phyloP scores from a whole-genome alignment of 2,113 vertebrate genomes.

The Micromys minutus region DNA sequence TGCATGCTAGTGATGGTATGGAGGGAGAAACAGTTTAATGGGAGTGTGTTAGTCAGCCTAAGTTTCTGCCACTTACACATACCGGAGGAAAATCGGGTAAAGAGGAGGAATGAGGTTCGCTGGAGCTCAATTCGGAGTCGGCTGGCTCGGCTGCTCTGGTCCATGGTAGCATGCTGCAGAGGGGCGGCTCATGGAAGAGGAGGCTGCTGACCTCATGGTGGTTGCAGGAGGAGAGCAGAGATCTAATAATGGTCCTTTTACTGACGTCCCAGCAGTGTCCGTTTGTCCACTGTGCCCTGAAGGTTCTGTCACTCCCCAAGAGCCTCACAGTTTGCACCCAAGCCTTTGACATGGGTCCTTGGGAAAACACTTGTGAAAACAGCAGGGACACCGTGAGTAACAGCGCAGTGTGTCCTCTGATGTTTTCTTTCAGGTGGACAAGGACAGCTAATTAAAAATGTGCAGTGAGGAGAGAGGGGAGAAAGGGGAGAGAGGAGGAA shows the following conservation, averaged over 20 bases:
- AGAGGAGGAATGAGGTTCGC: not conserved
- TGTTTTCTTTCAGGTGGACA: not conserved
- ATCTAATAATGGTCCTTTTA: not conserved
- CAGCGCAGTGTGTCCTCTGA: conserved; percentile 27
- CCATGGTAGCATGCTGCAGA: not conserved
- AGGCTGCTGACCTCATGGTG: not conserved
- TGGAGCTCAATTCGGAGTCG: not conserved
- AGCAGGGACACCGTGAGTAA: not conserved
- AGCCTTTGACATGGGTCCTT: not conserved
- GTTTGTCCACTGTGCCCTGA: not conserved
- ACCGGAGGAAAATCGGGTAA: not conserved
- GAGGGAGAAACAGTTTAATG: conserved; percentile 29
- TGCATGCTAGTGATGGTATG: not conserved
- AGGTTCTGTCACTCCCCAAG: not conserved
- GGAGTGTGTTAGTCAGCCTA: not conserved
- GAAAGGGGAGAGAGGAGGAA: not conserved
- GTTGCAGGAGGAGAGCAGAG: too few species aligned
- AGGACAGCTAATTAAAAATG: not conserved
- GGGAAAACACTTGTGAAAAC: not conserved
- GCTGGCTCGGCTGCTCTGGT: not conserved
- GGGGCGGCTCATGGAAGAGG: not conserved
- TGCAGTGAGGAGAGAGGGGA: not conserved
- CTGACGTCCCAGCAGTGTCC: not conserved
- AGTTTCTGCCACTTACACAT: not conserved
- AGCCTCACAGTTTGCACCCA: not conserved